Percentiles rank a stretch among this genome's conserved stretches.
These are phyloP conservation scores for Myiozetetes cayanensis DNA, from an alignment of 2,113 vertebrate species.

Conservation along the genomic window DNA sequence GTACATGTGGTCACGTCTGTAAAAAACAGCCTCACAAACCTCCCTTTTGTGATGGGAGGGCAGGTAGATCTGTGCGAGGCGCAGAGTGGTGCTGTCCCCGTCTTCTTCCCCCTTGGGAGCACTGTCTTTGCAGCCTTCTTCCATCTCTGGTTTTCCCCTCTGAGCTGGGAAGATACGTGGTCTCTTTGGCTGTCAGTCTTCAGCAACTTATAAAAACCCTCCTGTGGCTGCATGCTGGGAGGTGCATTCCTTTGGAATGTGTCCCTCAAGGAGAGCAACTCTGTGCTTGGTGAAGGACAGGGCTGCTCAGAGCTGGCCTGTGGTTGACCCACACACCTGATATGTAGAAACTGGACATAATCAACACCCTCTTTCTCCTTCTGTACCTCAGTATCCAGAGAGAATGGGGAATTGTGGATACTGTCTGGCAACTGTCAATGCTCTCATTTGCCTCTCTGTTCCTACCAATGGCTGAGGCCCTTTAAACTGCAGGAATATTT, in stretches of 20 bases:
- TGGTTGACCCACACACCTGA: not conserved
- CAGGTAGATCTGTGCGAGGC: not conserved
- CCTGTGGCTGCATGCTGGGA: not conserved
- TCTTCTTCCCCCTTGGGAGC: not conserved
- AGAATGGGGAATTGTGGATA: not conserved
- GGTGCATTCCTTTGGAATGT: not conserved
- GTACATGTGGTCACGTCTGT: not conserved
- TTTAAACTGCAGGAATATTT: not conserved
- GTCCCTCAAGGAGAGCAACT: not conserved
- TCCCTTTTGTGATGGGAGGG: not conserved
- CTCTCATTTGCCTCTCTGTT: not conserved
- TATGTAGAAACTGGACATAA: too few species aligned
- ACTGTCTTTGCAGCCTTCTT: not conserved
- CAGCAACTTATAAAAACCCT: not conserved
- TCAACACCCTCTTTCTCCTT: not conserved
- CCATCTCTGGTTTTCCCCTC: not conserved
- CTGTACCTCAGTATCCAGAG: not conserved
- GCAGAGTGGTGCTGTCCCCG: accelerated
- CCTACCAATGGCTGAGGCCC: not conserved
- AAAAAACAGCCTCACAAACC: not conserved
- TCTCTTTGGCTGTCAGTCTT: not conserved
- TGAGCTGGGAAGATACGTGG: accelerated
- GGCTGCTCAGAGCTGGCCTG: not conserved
- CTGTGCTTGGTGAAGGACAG: not conserved
- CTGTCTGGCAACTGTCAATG: not conserved